Conservation (phyloP, 2,888 invertebrate species). For the Nebria brevicollis region DNA sequence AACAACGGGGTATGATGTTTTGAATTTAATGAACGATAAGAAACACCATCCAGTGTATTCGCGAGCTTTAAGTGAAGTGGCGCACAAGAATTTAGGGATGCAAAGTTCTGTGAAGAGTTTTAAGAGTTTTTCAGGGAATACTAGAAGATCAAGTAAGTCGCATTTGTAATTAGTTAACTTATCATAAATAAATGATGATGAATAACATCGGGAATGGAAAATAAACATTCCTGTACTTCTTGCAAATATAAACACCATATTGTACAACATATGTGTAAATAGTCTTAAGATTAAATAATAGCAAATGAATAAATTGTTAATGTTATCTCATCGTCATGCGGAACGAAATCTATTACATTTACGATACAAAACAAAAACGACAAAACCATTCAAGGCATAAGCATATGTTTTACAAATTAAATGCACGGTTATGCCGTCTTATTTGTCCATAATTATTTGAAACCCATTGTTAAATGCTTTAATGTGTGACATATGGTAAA, state of each 20-base stretch:
- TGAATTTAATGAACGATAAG: slow-evolving; percentile 66
- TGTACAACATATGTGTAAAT: no score
- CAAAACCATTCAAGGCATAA: not conserved
- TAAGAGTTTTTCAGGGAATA: slow-evolving; percentile 50
- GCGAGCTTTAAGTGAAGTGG: slow-evolving; percentile 54
- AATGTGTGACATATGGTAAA: not conserved
- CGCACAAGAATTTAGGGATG: slow-evolving; percentile 55
- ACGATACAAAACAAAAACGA: not conserved
- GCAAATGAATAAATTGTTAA: not conserved
- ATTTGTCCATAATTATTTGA: not conserved
- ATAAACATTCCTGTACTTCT: no score
- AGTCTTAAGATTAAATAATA: not conserved
- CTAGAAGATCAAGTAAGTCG: slow-evolving; percentile 49
- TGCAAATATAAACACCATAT: no score
- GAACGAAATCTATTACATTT: not conserved
- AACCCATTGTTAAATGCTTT: not conserved
- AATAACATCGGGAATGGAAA: no score
- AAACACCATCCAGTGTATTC: slow-evolving; percentile 58
- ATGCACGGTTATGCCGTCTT: not conserved
- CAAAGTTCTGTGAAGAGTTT: slow-evolving; percentile 52
- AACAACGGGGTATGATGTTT: slow-evolving; percentile 80
- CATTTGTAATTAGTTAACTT: no score
- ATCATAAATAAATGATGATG: no score
- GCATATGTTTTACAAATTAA: not conserved
- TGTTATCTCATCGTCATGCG: not conserved